Percentiles rank a stretch among this genome's conserved stretches.
Evolutionary conservation across 2,113 vertebrate genomes (phyloP).

Genomic region (Athene cunicularia): DNA sequence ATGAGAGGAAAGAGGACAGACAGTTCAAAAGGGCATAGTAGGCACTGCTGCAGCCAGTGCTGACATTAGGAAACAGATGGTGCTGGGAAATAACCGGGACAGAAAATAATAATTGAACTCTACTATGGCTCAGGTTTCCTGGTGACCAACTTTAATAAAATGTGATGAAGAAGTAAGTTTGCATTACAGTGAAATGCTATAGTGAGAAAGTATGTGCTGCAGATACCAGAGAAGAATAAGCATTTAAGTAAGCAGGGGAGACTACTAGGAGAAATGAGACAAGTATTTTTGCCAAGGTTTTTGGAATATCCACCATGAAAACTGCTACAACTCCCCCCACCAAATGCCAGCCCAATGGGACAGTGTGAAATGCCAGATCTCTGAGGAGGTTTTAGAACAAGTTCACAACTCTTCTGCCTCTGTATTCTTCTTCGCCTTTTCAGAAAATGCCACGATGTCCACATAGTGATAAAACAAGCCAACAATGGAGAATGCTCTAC

Average conservation of each 20-base stretch:
- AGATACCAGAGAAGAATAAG: background rate
- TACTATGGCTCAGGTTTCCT: background rate
- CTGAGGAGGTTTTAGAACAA: background rate
- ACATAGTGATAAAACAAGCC: background rate
- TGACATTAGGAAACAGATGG: background rate
- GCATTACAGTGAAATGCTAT: background rate
- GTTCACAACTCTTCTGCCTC: background rate
- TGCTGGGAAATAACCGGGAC: background rate
- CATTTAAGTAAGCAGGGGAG: background rate
- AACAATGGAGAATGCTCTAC: background rate
- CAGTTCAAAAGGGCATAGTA: background rate
- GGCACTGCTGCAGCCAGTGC: fast-evolving
- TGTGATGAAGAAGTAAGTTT: background rate
- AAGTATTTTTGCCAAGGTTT: background rate
- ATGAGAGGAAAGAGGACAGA: background rate
- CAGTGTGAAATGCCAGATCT: background rate
- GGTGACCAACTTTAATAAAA: background rate
- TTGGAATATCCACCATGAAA: background rate
- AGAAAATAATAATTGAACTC: background rate
- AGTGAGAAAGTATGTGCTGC: background rate
- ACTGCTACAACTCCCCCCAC: background rate
- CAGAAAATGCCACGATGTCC: background rate
- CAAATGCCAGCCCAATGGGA: background rate
- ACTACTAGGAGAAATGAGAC: background rate
- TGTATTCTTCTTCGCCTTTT: background rate